Percentiles rank a stretch among this genome's conserved stretches.
These are phyloP conservation scores for Himalopsyche tibetana DNA, from an alignment of 2,888 invertebrate species.

Conservation along the genomic window DNA sequence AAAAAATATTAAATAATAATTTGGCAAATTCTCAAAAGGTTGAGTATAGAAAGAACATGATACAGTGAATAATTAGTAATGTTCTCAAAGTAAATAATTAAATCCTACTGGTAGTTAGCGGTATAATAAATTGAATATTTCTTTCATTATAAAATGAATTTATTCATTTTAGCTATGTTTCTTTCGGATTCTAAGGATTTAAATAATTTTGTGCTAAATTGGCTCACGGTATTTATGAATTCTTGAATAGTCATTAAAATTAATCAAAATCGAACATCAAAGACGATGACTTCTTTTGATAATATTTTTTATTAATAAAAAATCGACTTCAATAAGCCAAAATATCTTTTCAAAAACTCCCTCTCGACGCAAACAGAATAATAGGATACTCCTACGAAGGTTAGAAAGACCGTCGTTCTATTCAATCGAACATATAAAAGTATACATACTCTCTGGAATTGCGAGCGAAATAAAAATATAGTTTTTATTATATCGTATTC, in stretches of 20 bases:
- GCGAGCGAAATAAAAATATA: not conserved
- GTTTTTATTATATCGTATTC: too few relatives aligned
- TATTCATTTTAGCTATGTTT: too few relatives aligned
- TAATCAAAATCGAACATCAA: conserved; percentile 20
- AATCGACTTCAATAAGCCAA: not conserved
- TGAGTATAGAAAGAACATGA: too few relatives aligned
- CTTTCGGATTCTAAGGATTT: not conserved
- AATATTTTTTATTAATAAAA: conserved; percentile 29
- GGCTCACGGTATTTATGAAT: not conserved
- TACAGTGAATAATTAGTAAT: too few relatives aligned
- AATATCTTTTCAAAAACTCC: conserved; percentile 12
- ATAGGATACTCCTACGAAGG: not conserved
- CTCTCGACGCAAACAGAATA: not conserved
- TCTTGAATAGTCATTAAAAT: conserved; percentile 10
- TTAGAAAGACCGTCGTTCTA: not conserved
- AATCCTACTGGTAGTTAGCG: too few relatives aligned
- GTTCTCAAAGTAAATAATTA: too few relatives aligned
- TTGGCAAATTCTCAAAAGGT: too few relatives aligned
- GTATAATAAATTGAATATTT: too few relatives aligned
- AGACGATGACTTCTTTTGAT: conserved; percentile 5
- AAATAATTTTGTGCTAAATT: not conserved
- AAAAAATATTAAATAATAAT: too few relatives aligned
- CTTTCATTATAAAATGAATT: too few relatives aligned
- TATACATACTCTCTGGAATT: not conserved
- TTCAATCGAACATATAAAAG: not conserved